Evolutionary conservation across 1,140 invertebrate genomes (phyloP).

Genomic region (Trinorchestia longiramus): DNA sequence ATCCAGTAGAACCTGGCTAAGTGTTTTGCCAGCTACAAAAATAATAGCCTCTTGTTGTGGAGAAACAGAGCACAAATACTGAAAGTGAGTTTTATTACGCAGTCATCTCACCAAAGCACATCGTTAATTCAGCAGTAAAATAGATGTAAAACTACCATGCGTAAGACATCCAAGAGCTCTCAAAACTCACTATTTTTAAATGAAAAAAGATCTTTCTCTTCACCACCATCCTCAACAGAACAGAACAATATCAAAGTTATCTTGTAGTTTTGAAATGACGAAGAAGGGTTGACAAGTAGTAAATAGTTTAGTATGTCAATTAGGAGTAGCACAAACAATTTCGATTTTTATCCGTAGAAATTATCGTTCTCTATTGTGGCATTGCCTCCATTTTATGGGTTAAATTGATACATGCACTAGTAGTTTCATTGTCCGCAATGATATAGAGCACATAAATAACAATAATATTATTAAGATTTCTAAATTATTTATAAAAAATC

Average conservation of each 20-base stretch:
- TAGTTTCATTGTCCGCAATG: too few relatives aligned
- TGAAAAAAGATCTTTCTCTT: neutral
- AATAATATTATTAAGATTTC: too few relatives aligned
- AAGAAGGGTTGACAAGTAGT: neutral
- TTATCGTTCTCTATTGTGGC: too few relatives aligned
- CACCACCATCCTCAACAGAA: neutral
- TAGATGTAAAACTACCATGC: neutral
- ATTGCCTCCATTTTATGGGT: too few relatives aligned
- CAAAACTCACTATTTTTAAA: neutral
- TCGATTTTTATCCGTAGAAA: too few relatives aligned
- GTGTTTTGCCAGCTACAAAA: neutral
- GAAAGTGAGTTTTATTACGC: neutral
- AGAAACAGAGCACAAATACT: neutral
- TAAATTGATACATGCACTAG: too few relatives aligned
- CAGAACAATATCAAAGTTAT: neutral
- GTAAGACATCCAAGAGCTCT: neutral
- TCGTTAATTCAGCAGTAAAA: slow-evolving; percentile 1
- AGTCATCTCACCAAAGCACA: neutral
- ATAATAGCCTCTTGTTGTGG: neutral
- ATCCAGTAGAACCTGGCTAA: neutral
- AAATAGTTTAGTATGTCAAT: too few relatives aligned
- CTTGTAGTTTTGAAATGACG: neutral
- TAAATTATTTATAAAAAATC: too few relatives aligned
- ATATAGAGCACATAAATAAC: too few relatives aligned
- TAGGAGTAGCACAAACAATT: neutral